Evolutionary conservation across 2,113 vertebrate genomes (phyloP), one percentile per base, ranked within the genome.

Genomic region (Protobothrops flavoviridis): DNA sequence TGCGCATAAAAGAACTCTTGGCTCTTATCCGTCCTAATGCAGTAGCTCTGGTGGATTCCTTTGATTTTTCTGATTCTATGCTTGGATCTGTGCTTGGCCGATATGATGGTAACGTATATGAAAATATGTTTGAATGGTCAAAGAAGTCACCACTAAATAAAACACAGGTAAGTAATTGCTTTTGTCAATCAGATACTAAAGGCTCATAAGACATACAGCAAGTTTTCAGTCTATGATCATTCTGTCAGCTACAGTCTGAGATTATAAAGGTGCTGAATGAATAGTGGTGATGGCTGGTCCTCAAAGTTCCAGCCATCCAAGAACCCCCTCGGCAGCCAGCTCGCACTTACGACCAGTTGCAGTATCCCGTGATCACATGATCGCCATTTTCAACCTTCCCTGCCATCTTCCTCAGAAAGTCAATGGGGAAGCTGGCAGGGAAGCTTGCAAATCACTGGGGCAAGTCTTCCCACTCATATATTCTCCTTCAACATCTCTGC

Each of bases 51-150:
- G 99, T 99, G 1, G 99, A 99, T 43, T 98, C 99, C 45, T 99
- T 99, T 94, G 99, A 99, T 94, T 97, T 98, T 94, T 97, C 97
- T 0, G 99, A 99, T 24, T 59, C 93, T 93, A 97, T 97, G 0
- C 98, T 99, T 50, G 98, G 98, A 24, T 99, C 99, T 0, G 97
- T 98, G 91, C 98, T 99, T 20, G 99, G 99, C 48, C 98, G 99
- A 59, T 99, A 99, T 0, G 99, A 99, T 0, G 99, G 99, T n/a
- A 99, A 99, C 0, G 98, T 99, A 89, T 99, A 99, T 0, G 99
- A 99, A 95, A 97, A 98, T 96, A 96, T 99, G 98, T 99, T 99
- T 56, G 99, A 99, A 88, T 99, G 99, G 99, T 98, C 99, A 93
- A 98, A 98, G 95, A 97, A 96, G 56, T 99, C 99, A 0, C 99